Evolutionary conservation across 1,140 invertebrate genomes (phyloP), one percentile per base, ranked within the genome.

Genomic region (Formica exsecta): DNA sequence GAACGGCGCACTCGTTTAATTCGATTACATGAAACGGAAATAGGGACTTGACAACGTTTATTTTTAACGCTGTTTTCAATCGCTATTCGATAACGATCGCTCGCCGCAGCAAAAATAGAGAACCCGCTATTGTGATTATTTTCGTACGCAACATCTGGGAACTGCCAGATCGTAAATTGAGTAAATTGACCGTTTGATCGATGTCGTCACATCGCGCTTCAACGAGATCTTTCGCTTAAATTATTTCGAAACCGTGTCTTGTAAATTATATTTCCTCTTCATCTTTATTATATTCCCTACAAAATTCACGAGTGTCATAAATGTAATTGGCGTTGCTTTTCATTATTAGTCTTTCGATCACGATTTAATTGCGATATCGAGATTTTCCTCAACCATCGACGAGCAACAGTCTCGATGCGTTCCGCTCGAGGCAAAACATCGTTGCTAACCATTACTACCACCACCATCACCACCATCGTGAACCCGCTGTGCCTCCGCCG

Each of bases 341-440:
- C 16, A 11, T 36, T 74, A 48, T 79, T 25, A 7, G 4, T 61
- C 11, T 54, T 29, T 5, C 36, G 3, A 41, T 57, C n/a, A 8
- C 36, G 29, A n/a, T 44, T 38, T 13, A 32, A 25, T n/a, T 3
- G 57, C 66, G 57, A 73, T 59, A 71, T 7, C 54, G 25, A 71
- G 59, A 81, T 81, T 59, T 59, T 61, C 36, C 22, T 71, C 22
- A 8, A 54, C 29, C 81, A 25, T 6, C 25, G 71, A 51, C 59
- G 71, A 65, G 48, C 57, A 44, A 68, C 22, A 71, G 62, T 25
- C 38, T 51, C 62, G 36, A 59, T 16, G 62, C 74, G 89, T 87
- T 79, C 77, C 86, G 86, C 61, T 87, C 36, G 74, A 74, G 57
- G 38, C 76, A 36, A 76, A 87, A 85, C 83, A 89, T 90, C 74